These are phyloP conservation scores for Microtus ochrogaster DNA, from an alignment of 2,113 vertebrate species.

Conservation along the genomic window DNA sequence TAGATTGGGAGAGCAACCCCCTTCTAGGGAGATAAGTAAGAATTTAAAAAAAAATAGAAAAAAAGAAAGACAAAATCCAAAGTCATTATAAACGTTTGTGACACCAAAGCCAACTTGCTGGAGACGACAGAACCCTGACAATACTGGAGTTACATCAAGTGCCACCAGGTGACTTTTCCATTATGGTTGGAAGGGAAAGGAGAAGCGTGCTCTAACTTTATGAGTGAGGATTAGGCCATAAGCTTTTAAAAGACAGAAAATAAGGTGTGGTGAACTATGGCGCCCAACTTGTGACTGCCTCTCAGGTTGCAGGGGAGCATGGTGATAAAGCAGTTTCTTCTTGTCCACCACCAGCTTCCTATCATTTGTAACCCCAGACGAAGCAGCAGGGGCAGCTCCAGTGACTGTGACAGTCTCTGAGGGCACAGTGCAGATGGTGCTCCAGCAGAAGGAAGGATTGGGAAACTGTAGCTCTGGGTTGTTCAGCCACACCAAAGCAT, in stretches of 20 bases:
- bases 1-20: neutral
- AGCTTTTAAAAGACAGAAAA: conserved; percentile 60
- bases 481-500: neutral
- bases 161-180: conserved; percentile 57
- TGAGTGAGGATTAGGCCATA: conserved; percentile 55
- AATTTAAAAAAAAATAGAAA: neutral
- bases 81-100: conserved; percentile 33
- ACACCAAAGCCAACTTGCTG: conserved; percentile 35
- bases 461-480: conserved; percentile 54
- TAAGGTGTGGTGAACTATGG: conserved; percentile 17
- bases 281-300: conserved; percentile 34
- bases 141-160: conserved; percentile 30
- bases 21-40: conserved; percentile 49
- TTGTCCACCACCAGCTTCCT: conserved; percentile 9
- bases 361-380: conserved; percentile 51
- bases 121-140: conserved; percentile 13
- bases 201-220: conserved; percentile 49
- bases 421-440: neutral
- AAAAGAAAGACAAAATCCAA: neutral
- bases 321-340: conserved; percentile 37
- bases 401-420: neutral
- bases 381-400: conserved; percentile 1
- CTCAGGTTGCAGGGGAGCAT: conserved; percentile 10
- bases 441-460: neutral
- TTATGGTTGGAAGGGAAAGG: conserved; percentile 59